A percentile compares a stretch with the other conserved stretches of the same genome.
Evolutionary conservation across 2,888 invertebrate genomes (phyloP).

Genomic region (Hydriomena furcata): DNA sequence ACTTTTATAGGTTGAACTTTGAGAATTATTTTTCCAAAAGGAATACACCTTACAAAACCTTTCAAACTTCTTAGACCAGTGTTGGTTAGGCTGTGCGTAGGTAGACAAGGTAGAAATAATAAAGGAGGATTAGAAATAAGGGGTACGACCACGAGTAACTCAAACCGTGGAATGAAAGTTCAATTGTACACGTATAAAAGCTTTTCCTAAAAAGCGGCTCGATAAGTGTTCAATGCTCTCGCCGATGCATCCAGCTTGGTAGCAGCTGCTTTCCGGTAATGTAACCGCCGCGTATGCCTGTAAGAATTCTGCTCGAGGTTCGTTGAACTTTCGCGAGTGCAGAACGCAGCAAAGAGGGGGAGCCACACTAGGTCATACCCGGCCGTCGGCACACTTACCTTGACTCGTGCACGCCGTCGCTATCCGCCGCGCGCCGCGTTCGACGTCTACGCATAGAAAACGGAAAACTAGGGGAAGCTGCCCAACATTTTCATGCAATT

Average conservation of each 20-base stretch:
- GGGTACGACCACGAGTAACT: no score
- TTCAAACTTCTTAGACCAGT: no score
- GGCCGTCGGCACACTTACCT: conserved; percentile 83
- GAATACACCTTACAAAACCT: no score
- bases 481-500: no score
- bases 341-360: conserved; percentile 76
- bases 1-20: no score
- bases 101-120: background rate
- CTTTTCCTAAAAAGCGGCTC: conserved; percentile 4
- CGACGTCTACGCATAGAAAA: conserved; percentile 67
- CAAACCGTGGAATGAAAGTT: background rate
- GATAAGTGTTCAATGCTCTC: conserved; percentile 19
- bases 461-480: conserved; percentile 71
- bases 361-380: conserved; percentile 78
- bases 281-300: conserved; percentile 78
- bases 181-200: conserved; percentile 1
- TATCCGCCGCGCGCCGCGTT: conserved; percentile 44
- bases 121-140: no score
- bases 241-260: conserved; percentile 42
- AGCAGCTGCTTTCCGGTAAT: conserved; percentile 81
- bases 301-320: conserved; percentile 80
- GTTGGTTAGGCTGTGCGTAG: no score
- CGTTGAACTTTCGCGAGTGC: conserved; percentile 82
- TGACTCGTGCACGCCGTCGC: conserved; percentile 69
- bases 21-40: no score